Evolutionary conservation across 1,140 invertebrate species (phyloP).

Genomic region (Meloidogyne floridensis): DNA sequence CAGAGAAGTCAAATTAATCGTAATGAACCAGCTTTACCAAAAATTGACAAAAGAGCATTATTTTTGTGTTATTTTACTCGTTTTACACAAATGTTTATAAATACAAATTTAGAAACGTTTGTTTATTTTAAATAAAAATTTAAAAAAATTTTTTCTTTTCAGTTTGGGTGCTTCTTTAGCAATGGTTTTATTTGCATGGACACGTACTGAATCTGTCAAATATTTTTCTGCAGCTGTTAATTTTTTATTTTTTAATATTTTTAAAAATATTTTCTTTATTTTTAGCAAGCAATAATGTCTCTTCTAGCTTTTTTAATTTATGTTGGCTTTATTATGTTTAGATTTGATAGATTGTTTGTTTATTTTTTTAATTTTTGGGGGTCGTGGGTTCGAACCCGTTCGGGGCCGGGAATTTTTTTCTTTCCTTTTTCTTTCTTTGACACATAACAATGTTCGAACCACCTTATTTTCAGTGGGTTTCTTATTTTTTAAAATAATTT

Average conservation of each 20-base stretch:
- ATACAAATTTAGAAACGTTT: conserved; percentile 50
- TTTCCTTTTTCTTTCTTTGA: not conserved
- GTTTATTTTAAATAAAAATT: not conserved
- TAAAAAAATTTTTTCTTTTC: conserved; percentile 8
- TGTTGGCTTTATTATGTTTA: conserved; percentile 46
- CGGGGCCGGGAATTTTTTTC: too few relatives aligned
- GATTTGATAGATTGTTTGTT: conserved; percentile 41
- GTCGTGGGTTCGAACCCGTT: too few relatives aligned
- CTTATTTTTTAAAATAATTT: not conserved
- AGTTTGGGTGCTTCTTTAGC: conserved; percentile 43
- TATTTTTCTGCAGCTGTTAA: conserved; percentile 36
- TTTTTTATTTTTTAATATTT: not conserved
- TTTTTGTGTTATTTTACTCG: conserved; percentile 41
- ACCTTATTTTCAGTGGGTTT: not conserved
- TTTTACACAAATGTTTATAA: conserved; percentile 51
- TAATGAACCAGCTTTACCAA: conserved; percentile 25
- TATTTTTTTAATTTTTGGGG: not conserved
- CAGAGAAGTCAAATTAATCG: not conserved
- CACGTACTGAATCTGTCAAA: conserved; percentile 31
- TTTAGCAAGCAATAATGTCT: conserved; percentile 39
- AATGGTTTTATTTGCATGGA: conserved; percentile 50
- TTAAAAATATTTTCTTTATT: not conserved
- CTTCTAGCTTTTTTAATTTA: conserved; percentile 42
- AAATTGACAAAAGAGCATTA: conserved; percentile 35
- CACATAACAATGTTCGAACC: not conserved